A percentile compares a stretch with the other conserved stretches of the same genome.
phyloP scores from a whole-genome alignment of 2,888 invertebrate genomes.

The Orthosia cruda region DNA sequence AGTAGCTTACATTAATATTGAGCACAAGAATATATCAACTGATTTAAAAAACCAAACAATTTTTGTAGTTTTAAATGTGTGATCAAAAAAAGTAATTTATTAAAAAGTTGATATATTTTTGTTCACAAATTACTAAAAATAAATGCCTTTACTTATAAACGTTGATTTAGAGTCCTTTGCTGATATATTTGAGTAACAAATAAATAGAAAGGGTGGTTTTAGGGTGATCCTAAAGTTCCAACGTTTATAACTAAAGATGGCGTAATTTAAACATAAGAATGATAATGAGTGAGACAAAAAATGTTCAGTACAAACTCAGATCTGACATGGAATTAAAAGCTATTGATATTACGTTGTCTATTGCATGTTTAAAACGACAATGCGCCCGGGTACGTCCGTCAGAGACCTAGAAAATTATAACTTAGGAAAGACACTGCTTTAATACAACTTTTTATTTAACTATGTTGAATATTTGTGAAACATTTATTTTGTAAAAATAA shows the following conservation, averaged over 20 bases:
- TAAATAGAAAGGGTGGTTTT: slow-evolving; percentile 61
- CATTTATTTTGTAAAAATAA: slow-evolving; percentile 42
- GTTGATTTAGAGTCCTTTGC: slow-evolving; percentile 56
- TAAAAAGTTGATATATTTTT: slow-evolving; percentile 67
- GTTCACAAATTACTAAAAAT: slow-evolving; percentile 55
- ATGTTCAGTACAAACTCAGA: slow-evolving; percentile 75
- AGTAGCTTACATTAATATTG: slow-evolving; percentile 73
- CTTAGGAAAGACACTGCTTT: slow-evolving; percentile 29
- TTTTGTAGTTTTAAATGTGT: slow-evolving; percentile 49
- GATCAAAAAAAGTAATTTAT: slow-evolving; percentile 60
- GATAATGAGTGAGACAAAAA: slow-evolving; percentile 66
- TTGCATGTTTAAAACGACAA: slow-evolving; percentile 76
- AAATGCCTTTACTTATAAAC: slow-evolving; percentile 52
- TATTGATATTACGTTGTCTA: slow-evolving; percentile 73
- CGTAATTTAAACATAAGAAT: slow-evolving; percentile 46
- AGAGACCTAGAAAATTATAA: slow-evolving; percentile 45
- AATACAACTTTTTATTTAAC: slow-evolving; percentile 36
- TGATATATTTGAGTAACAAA: slow-evolving; percentile 64
- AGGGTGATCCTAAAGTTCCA: slow-evolving; percentile 43
- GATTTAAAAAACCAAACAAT: slow-evolving; percentile 54
- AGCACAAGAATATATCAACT: slow-evolving; percentile 69
- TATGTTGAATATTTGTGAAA: slow-evolving; percentile 58
- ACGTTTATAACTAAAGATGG: slow-evolving; percentile 65
- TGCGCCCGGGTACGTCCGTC: slow-evolving; percentile 67
- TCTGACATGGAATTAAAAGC: slow-evolving; percentile 70